Evolutionary conservation across 2,797 vertebrate species (phyloP).

Genomic region (Anolis apletophallus): DNA sequence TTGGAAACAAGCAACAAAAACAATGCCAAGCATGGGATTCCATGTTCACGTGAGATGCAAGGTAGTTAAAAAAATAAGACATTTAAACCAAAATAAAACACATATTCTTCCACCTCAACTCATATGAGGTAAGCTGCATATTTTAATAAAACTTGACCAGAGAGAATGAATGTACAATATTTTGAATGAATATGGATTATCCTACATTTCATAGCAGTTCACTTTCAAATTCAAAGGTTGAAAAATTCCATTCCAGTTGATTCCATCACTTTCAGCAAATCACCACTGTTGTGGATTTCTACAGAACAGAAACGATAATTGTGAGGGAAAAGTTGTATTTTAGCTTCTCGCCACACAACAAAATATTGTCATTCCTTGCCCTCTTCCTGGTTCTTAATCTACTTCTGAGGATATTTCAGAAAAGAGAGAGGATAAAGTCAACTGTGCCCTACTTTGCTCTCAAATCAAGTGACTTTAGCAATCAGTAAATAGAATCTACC

Average conservation of each 20-base stretch:
- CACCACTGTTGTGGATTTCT: slow-evolving; percentile 23
- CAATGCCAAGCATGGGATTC: slow-evolving; percentile 11
- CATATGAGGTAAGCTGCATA: slow-evolving; percentile 72
- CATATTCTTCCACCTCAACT: slow-evolving; percentile 56
- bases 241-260: slow-evolving; percentile 22
- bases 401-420: not conserved
- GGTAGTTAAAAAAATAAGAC: slow-evolving; percentile 34
- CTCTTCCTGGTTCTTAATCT: no score
- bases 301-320: slow-evolving; percentile 20
- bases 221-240: slow-evolving; percentile 53
- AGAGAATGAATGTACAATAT: slow-evolving; percentile 56
- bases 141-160: slow-evolving; percentile 69
- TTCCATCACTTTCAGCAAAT: slow-evolving; percentile 57
- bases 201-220: slow-evolving; percentile 44
- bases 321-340: rapidly evolving
- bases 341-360: not conserved
- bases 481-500: not conserved
- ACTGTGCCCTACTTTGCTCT: not conserved
- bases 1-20: slow-evolving; percentile 14
- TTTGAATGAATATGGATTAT: slow-evolving; percentile 35
- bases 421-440: not conserved
- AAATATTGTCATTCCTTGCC: not conserved
- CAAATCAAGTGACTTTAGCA: not conserved
- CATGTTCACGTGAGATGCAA: slow-evolving; percentile 52
- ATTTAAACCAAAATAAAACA: not conserved